These are phyloP conservation scores for Tadarida brasiliensis DNA, from an alignment of 2,797 vertebrate species.

Conservation along the genomic window DNA sequence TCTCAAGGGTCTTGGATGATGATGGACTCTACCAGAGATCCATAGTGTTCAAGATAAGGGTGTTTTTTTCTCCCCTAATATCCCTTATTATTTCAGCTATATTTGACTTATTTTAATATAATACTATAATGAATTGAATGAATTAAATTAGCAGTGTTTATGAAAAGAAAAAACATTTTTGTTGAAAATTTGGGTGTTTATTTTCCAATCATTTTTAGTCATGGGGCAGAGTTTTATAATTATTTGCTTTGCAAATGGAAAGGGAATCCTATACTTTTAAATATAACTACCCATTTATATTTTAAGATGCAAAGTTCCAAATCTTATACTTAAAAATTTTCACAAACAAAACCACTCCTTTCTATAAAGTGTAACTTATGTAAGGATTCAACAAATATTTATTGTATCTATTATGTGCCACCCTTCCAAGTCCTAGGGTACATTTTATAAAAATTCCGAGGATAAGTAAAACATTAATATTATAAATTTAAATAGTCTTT, in stretches of 20 bases:
- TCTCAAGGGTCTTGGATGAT: not conserved
- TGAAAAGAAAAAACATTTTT: not conserved
- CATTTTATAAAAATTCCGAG: not conserved
- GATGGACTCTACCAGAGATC: not conserved
- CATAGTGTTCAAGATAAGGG: not conserved
- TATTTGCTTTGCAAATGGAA: constrained; percentile 11
- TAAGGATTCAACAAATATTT: not conserved
- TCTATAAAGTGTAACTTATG: not conserved
- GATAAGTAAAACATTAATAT: not conserved
- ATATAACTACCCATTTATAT: not conserved
- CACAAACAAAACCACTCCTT: not conserved
- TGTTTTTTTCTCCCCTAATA: not conserved
- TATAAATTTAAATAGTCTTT: not conserved
- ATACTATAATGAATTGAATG: not conserved
- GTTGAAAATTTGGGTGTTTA: not conserved
- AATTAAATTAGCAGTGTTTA: not conserved
- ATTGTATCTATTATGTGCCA: not conserved
- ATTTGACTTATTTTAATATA: not conserved
- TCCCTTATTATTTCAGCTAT: constrained; percentile 40
- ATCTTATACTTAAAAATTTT: not conserved
- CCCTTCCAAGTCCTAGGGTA: not conserved
- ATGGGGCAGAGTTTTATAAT: not conserved
- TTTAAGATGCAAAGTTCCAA: not conserved
- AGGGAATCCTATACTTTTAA: not conserved
- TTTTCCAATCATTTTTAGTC: not conserved